These are phyloP conservation scores for Phalacrocorax brasilianus DNA, from an alignment of 2,113 vertebrate species.

Conservation along the genomic window DNA sequence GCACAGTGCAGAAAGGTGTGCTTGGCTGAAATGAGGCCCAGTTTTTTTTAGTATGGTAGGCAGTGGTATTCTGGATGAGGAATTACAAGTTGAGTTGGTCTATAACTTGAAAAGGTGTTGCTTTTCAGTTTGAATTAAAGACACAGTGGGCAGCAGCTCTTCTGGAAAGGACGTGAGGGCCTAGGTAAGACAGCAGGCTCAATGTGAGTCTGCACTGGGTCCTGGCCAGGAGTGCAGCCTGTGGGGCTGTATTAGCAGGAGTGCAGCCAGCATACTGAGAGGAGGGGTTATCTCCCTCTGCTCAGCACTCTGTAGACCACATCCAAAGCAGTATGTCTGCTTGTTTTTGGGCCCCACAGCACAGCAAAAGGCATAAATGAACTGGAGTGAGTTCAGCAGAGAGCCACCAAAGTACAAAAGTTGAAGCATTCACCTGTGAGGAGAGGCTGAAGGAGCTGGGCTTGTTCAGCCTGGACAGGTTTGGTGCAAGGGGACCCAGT, in stretches of 20 bases:
- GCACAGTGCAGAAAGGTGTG: neutral
- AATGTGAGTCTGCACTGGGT: neutral
- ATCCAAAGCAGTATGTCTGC: too few relatives aligned
- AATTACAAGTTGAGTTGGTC: neutral
- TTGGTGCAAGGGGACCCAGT: too few relatives aligned
- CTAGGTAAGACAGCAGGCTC: neutral
- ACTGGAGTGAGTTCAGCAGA: neutral
- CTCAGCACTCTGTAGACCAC: neutral
- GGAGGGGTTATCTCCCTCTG: neutral
- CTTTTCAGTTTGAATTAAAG: neutral
- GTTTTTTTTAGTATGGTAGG: neutral
- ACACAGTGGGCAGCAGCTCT: neutral
- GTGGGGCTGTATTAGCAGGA: neutral
- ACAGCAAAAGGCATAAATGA: too few relatives aligned
- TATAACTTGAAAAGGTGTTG: neutral
- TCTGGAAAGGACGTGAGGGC: too few relatives aligned
- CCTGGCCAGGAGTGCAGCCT: neutral
- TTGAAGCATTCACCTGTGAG: neutral
- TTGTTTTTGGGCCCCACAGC: neutral
- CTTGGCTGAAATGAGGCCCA: too few relatives aligned
- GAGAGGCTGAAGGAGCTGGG: neutral
- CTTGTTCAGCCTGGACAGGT: too few relatives aligned
- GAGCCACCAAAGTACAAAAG: fast-evolving
- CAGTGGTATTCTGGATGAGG: neutral
- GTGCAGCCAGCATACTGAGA: neutral